Percentiles rank a stretch among this genome's conserved stretches.
phyloP scores from a whole-genome alignment of 2,797 vertebrate genomes.

The Zenarchopterus dispar region DNA sequence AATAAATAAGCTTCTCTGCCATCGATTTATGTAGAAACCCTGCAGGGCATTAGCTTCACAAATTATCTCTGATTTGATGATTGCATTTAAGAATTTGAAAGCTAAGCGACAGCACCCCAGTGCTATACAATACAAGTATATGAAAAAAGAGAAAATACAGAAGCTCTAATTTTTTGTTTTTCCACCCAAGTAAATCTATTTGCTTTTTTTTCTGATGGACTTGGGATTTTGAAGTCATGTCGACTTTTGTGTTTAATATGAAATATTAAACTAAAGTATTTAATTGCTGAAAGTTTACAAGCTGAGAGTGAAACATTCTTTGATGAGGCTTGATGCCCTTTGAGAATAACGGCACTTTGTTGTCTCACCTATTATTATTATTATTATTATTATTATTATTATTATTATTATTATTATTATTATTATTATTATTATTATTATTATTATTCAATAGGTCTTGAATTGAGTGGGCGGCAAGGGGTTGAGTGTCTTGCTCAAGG shows the following conservation, averaged over 20 bases:
- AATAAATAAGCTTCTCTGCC: slow-evolving; percentile 49
- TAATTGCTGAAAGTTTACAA: slow-evolving; percentile 3
- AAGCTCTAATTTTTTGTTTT: no score
- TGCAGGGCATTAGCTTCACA: slow-evolving; percentile 30
- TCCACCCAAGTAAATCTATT: neutral
- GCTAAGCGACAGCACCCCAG: neutral
- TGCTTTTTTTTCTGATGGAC: neutral
- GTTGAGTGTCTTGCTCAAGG: slow-evolving; percentile 54
- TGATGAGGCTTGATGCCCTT: slow-evolving; percentile 1
- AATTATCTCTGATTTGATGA: slow-evolving; percentile 29
- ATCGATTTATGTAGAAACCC: slow-evolving; percentile 51
- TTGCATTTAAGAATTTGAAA: slow-evolving; percentile 33
- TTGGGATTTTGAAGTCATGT: slow-evolving; percentile 2
- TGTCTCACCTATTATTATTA: slow-evolving; percentile 42
- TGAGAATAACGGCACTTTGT: slow-evolving; percentile 13
- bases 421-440: no score
- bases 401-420: no score
- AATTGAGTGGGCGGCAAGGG: slow-evolving; percentile 33
- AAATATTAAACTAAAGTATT: neutral
- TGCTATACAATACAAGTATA: neutral
- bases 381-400: no score
- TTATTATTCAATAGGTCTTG: slow-evolving; percentile 42
- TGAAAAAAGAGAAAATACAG: neutral
- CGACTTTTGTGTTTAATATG: neutral
- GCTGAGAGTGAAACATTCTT: slow-evolving; percentile 17